Base-by-base conservation (phyloP, 2,113 vertebrate species). In the Ciconia stormi region DNA sequence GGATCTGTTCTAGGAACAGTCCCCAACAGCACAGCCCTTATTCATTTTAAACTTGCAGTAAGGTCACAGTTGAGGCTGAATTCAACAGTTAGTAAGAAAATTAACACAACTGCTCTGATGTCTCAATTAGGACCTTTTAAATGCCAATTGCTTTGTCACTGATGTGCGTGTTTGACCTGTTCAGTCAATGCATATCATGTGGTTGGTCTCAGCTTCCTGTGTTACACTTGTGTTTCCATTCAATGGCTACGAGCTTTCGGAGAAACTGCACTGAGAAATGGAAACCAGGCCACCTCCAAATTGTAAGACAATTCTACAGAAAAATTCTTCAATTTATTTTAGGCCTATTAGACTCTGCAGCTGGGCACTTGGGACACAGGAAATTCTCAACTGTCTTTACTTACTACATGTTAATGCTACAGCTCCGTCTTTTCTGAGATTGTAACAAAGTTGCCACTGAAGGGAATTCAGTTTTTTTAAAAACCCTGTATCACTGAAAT, bases 221-320 rank as follows among this genome's bases (percentile, higher is more conserved):
- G 20, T 36, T 32, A 46, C 32, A 40, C 42, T 56, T 69, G 20
- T 16, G 13, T n/a, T 91, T 73, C 83, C 27, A 34, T 22, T 66
- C 46, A 26, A 8, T n/a, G 15, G 38, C 50, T 70, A 30, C 0
- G 2, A 76, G 27, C 40, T 77, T 70, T 59, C 0, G 2, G 44
- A 66, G 38, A 20, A 70, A 36, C 26, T 3, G 5, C 29, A 21
- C 16, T 55, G 53, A 58, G 29, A 69, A 69, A 52, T 1, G 4
- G 69, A 69, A 71, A 44, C 17, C 15, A 80, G 38, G 44, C 20
- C 32, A 42, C 18, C 32, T 55, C 32, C 21, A 66, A n/a, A 69
- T 32, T 63, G 34, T 40, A 50, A 16, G 42, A 65, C 17, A 46
- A 47, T 29, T 55, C 44, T 30, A 69, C 46, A 47, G 44, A 63